Conservation (phyloP, 2,888 invertebrate genomes). For the Trichacis sp. region DNA sequence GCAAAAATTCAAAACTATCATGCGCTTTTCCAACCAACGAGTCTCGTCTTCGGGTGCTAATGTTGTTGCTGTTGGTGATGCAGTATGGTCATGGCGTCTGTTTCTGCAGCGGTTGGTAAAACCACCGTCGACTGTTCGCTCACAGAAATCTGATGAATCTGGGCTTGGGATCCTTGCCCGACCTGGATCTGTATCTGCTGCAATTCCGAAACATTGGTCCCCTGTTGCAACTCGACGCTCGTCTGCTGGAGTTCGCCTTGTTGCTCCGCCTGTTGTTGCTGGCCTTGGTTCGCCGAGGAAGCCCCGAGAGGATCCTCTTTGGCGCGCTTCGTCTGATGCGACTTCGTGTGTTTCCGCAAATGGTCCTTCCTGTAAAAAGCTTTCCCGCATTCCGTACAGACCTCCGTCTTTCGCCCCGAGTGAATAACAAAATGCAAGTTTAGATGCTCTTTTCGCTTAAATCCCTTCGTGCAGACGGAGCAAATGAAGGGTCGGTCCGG, state of each 20-base stretch:
- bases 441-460: conserved; percentile 85
- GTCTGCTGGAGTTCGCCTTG: conserved; percentile 49
- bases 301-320: conserved; percentile 74
- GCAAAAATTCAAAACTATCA: not conserved
- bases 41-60: conserved; percentile 26
- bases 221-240: conserved; percentile 51
- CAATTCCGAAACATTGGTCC: conserved; percentile 45
- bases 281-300: conserved; percentile 63
- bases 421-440: conserved; percentile 87
- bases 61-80: conserved; percentile 66
- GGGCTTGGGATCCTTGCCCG: conserved; percentile 65
- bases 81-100: conserved; percentile 67
- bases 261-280: conserved; percentile 62
- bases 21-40: not conserved
- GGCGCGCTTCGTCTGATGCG: conserved; percentile 81
- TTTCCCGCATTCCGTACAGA: conserved; percentile 79
- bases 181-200: conserved; percentile 59
- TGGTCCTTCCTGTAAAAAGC: conserved; percentile 86
- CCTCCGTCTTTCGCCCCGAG: conserved; percentile 85
- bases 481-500: conserved; percentile 85
- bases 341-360: conserved; percentile 82
- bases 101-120: conserved; percentile 71
- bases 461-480: conserved; percentile 82
- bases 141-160: conserved; percentile 66
- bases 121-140: conserved; percentile 70